Base-by-base conservation (phyloP, 2,888 invertebrate species). In the Drosophila anomalata region DNA sequence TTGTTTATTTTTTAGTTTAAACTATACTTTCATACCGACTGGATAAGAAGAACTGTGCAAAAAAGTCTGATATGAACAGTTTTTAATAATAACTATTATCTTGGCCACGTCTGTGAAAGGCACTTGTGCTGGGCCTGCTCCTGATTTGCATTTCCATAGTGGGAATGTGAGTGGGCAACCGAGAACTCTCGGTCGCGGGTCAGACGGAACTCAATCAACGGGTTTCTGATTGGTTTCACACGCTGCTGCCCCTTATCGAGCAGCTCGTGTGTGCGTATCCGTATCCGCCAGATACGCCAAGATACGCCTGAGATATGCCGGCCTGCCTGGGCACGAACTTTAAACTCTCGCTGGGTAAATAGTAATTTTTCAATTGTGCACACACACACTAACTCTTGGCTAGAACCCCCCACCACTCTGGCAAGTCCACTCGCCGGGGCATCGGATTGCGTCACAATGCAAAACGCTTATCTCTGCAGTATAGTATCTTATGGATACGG, bases 211-310 rank as follows among this genome's bases (percentile, higher is more conserved):
- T 42, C 68, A 67, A 62, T 70, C 54, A 54, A 61, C 61, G 69
- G 61, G 62, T 61, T 52, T 79, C 73, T 79, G 83, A 82, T 82
- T 82, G 81, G 73, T 68, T 81, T 82, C 82, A 82, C 82, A 82
- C 82, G 82, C 84, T 81, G 82, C 84, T 84, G 75, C 67, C 73
- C 71, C 76, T 83, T 81, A 80, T 81, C 83, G 73, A 65, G 41
- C 52, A 47, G 63, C 51, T 58, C 48, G 36, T 53, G 66, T 59
- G 57, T 62, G 62, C 69, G 68, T 71, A 44, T 63, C 36, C 59
- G 55, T 71, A 76, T 82, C 69, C 67, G 70, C 63, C 76, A 76
- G 75, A 75, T 79, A 79, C 78, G 79, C 66, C 79, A 77, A 68
- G 47, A 39, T 29, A 41, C 41, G 46, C 48, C 14, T 47, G 47